Evolutionary conservation across 1,140 invertebrate genomes (phyloP).

Genomic region (Pogonomyrmex barbatus): DNA sequence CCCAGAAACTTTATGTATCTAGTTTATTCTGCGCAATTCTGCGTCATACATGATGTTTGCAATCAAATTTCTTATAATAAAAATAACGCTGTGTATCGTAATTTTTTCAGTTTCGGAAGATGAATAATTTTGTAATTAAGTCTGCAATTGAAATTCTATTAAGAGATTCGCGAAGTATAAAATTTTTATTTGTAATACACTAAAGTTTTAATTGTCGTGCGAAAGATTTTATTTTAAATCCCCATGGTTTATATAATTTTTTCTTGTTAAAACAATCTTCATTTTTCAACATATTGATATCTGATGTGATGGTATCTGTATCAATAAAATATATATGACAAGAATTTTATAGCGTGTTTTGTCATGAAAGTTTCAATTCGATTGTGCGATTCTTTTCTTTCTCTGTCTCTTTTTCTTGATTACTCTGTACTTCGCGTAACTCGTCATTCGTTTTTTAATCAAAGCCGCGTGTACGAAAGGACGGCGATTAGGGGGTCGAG

Average conservation of each 20-base stretch:
- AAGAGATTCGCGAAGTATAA: background rate
- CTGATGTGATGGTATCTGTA: background rate
- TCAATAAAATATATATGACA: constrained; percentile 3
- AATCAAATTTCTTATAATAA: background rate
- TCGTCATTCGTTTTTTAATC: constrained; percentile 60
- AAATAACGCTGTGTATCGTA: background rate
- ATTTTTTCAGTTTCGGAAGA: background rate
- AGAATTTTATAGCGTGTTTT: background rate
- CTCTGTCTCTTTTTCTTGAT: background rate
- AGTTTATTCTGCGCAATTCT: background rate
- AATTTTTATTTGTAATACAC: background rate
- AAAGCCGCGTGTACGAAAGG: constrained; percentile 44
- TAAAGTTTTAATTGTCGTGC: background rate
- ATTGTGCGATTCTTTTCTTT: background rate
- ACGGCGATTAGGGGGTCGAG: constrained; percentile 57
- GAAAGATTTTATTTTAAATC: constrained; percentile 9
- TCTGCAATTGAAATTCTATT: background rate
- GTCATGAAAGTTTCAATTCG: background rate
- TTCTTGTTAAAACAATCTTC: constrained; percentile 18
- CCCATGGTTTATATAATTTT: background rate
- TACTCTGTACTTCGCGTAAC: constrained; percentile 49
- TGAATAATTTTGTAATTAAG: background rate
- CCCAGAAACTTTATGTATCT: background rate
- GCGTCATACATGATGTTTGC: background rate
- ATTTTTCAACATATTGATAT: background rate